Percentiles rank a stretch among this genome's conserved stretches.
Evolutionary conservation across 1,140 invertebrate genomes (phyloP).

Genomic region (Drosophila truncata): DNA sequence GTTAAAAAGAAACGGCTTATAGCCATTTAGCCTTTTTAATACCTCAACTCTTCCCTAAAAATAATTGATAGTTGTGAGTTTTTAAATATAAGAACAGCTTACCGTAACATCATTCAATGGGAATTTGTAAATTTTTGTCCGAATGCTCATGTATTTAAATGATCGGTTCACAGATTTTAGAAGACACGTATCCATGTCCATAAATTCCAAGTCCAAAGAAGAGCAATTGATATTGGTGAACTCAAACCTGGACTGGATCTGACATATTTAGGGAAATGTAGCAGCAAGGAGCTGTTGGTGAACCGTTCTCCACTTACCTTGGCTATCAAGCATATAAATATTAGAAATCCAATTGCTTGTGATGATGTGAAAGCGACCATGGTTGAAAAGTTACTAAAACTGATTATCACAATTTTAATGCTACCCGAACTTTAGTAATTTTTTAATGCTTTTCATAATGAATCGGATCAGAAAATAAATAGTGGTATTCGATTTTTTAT

Average conservation of each 20-base stretch:
- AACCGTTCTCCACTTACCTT: not conserved
- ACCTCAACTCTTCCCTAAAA: not conserved
- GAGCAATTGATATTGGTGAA: constrained; percentile 6
- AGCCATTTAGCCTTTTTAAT: constrained; percentile 1
- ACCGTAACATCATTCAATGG: not conserved
- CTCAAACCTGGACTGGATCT: not conserved
- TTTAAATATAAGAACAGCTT: too few relatives aligned
- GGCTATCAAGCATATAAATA: not conserved
- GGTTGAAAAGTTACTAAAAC: not conserved
- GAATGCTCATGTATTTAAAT: not conserved
- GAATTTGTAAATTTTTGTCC: not conserved
- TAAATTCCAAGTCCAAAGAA: not conserved
- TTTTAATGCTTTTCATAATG: too few relatives aligned
- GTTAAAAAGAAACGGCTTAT: constrained; percentile 8
- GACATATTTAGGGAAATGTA: not conserved
- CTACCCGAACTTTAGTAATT: not conserved
- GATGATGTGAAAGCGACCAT: not conserved
- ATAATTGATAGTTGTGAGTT: not conserved
- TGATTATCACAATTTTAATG: not conserved
- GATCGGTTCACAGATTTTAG: constrained; percentile 13
- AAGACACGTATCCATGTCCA: not conserved
- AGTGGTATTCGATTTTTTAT: too few relatives aligned
- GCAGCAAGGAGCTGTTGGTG: not conserved
- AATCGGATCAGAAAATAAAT: not conserved
- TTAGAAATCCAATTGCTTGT: not conserved